Evolutionary conservation across 2,888 invertebrate species (phyloP), one percentile per base, ranked within the genome.

Genomic region (Hydroisotoma schaefferi): DNA sequence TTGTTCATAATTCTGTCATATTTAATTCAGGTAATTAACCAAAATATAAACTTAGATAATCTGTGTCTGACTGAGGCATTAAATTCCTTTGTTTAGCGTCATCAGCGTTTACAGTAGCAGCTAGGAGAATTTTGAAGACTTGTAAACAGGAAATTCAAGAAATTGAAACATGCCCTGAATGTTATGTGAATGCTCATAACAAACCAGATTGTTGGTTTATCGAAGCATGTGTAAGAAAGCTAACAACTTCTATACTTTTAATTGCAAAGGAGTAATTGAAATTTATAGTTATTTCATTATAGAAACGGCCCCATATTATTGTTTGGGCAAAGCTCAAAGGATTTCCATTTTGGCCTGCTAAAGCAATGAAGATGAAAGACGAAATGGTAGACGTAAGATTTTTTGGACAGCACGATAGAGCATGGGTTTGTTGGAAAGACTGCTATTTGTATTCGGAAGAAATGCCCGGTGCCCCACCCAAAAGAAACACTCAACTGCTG

Each of bases 311-410:
- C 0, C 95, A 97, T 79, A 80, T 90, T 18, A 78, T 97, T 57
- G 86, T 97, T 1, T 98, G 97, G 97, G 97, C 97, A 0, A 94
- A 95, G 76, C 80, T 97, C 12, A 94, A 94, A 80, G 95, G 93
- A 12, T 97, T 94, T 75, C 97, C 97, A 0, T 94, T 88, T 77
- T 98, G 97, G 97, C 97, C 97, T 0, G 95, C 94, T 0, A 97
- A 97, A 78, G 90, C 87, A 0, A 88, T 91, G 87, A 82, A 85
- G 0, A 77, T 82, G 6, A 85, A 84, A 59, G 79, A 81, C 23
- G 82, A 81, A 66, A 76, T 79, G 20, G 77, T 82, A 8, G 94
- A 95, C 77, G 93, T 93, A 2, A 80, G 94, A 1, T 97, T 97
- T 79, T 97, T 97, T 78, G 95, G 95, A 0, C 91, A 89, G 20